phyloP scores from a whole-genome alignment of 2,797 vertebrate genomes.

The Eutrigla gurnardus region DNA sequence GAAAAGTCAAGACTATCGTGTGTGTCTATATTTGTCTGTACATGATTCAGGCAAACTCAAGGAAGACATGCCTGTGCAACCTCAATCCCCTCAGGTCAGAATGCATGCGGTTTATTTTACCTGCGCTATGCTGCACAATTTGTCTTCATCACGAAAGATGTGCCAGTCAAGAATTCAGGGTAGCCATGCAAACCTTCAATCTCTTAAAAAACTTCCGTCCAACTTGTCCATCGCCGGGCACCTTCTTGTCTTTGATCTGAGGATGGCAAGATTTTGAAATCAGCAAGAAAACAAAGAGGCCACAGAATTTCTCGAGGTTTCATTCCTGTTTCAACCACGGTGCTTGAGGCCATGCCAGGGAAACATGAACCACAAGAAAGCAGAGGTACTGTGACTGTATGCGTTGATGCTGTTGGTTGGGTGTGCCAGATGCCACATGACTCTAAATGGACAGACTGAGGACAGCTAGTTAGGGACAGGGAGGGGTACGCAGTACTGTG shows the following conservation, averaged over 20 bases:
- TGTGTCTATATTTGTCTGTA: slow-evolving; percentile 1
- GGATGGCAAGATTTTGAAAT: slow-evolving; percentile 11
- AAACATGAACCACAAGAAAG: neutral
- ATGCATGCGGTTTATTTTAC: slow-evolving; percentile 22
- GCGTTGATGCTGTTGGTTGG: neutral
- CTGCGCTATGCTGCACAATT: slow-evolving; percentile 14
- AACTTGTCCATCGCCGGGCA: slow-evolving; percentile 3
- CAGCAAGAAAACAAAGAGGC: slow-evolving; percentile 19
- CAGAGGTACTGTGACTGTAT: neutral
- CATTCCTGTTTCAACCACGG: slow-evolving; percentile 1
- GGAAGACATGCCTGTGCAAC: slow-evolving; percentile 31
- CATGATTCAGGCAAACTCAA: slow-evolving; percentile 1
- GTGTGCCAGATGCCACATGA: slow-evolving; percentile 21
- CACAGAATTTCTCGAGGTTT: slow-evolving; percentile 15
- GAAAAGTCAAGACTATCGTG: neutral
- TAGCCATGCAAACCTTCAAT: slow-evolving; percentile 30
- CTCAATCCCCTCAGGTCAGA: slow-evolving; percentile 9
- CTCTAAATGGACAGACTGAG: slow-evolving; percentile 42
- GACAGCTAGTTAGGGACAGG: slow-evolving; percentile 4
- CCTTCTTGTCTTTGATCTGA: slow-evolving; percentile 9
- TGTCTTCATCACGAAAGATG: slow-evolving; percentile 49
- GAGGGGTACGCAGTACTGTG: slow-evolving; percentile 17
- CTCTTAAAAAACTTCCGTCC: slow-evolving; percentile 8
- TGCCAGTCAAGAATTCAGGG: slow-evolving; percentile 60
- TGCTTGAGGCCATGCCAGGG: neutral